These are phyloP conservation scores for Ischnura elegans DNA, from an alignment of 2,888 invertebrate genomes.

Conservation along the genomic window DNA sequence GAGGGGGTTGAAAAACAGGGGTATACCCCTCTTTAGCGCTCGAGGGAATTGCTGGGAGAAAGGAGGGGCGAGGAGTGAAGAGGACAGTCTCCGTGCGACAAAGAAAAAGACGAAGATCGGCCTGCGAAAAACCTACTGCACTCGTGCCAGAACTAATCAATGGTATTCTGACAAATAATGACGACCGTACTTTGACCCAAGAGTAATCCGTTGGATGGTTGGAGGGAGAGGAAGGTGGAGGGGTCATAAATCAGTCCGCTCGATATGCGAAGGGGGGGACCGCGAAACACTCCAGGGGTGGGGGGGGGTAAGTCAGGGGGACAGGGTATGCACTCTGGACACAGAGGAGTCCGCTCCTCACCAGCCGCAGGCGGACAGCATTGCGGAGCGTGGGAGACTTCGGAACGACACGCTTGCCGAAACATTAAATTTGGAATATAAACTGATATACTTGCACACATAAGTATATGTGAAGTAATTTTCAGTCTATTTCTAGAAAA, in stretches of 20 bases:
- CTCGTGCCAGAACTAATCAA: constrained; percentile 62
- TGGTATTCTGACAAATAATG: constrained; percentile 70
- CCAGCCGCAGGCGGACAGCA: neutral
- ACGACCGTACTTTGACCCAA: constrained; percentile 68
- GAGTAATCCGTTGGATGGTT: constrained; percentile 50
- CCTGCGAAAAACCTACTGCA: constrained; percentile 41
- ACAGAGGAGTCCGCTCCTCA: neutral
- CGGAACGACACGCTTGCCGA: neutral
- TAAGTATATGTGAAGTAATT: no score
- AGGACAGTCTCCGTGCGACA: neutral
- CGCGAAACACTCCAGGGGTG: no score
- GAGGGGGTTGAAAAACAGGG: constrained; percentile 6
- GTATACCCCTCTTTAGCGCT: neutral
- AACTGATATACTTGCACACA: no score
- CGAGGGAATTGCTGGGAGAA: neutral
- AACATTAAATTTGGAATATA: no score
- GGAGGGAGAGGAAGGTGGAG: neutral
- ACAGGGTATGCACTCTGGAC: neutral
- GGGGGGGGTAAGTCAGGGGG: neutral
- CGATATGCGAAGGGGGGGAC: constrained; percentile 36
- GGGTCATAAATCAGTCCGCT: constrained; percentile 68
- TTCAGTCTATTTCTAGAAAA: no score
- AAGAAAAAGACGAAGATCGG: neutral
- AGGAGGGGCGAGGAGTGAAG: no score
- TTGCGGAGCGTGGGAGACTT: neutral